Evolutionary conservation across 2,888 invertebrate genomes (phyloP).

Genomic region (Hecatera dysodea): DNA sequence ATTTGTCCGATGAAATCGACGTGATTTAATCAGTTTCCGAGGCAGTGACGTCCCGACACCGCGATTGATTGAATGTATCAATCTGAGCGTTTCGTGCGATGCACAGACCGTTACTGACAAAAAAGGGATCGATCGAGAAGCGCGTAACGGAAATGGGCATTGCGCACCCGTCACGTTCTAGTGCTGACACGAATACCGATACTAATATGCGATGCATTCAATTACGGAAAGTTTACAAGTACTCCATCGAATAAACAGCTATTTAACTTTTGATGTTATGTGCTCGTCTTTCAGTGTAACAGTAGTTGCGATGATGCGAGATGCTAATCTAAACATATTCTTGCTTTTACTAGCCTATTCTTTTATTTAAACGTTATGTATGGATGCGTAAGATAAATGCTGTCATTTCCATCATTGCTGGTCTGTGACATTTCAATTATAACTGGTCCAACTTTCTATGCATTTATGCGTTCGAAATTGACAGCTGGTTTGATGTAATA

Average conservation of each 20-base stretch:
- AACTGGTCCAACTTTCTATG: conserved; percentile 1
- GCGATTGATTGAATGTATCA: conserved; percentile 88
- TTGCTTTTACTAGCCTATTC: conserved; percentile 52
- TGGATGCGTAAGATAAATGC: conserved; percentile 39
- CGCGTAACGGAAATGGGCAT: conserved; percentile 88
- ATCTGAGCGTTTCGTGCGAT: conserved; percentile 87
- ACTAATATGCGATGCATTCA: conserved; percentile 84
- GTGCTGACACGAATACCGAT: conserved; percentile 87
- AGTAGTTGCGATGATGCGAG: conserved; percentile 61
- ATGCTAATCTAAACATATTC: conserved; percentile 60
- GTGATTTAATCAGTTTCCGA: conserved; percentile 89
- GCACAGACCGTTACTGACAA: conserved; percentile 88
- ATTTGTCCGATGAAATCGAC: conserved; percentile 86
- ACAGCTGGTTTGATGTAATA: conserved; percentile 15
- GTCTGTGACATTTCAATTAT: conserved; percentile 34
- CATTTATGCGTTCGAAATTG: conserved; percentile 14
- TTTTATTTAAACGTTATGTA: conserved; percentile 51
- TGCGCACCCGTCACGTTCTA: conserved; percentile 84
- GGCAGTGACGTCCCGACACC: conserved; percentile 84
- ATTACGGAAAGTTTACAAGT: conserved; percentile 74
- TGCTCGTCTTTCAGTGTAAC: conserved; percentile 52
- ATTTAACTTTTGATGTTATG: conserved; percentile 60
- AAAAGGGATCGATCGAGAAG: conserved; percentile 88
- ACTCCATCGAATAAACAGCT: conserved; percentile 61
- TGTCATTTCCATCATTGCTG: conserved; percentile 27